Base-by-base conservation (phyloP, 1,140 invertebrate species). In the Notospermus geniculatus region DNA sequence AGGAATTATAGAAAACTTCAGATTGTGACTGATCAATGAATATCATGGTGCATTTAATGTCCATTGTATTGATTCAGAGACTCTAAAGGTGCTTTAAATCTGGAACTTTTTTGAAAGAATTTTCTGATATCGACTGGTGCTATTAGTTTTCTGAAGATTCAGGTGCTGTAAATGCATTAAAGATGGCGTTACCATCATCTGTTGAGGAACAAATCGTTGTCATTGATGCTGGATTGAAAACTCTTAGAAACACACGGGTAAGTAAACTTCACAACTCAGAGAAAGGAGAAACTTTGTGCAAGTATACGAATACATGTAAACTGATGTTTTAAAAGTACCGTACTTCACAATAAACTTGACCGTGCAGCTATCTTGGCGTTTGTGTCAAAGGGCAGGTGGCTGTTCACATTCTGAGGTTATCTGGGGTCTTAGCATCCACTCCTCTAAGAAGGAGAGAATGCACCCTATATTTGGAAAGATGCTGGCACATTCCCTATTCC, bases 141-240 rank as follows among this genome's bases (percentile, higher is more conserved):
- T 36, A 36, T 36, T 36, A 7, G 32, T 36, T 7, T 36, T 4
- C 15, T 36, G 32, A 7, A 15, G 15, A 7, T 7, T 36, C 15
- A 4, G 15, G 32, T 36, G 32, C 32, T 7, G 15, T 36, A 36
- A 36, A 15, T 36, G 4, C 5, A 36, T 15, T 36, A 50, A 50
- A 23, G 25, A 50, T 50, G 46, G 25, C 46, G 46, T 9, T 50
- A 19, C 19, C 19, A 50, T 50, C 25, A 27, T 50, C 46, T 5
- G 46, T 50, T 7, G 19, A 50, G 9, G 46, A 50, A 50, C 46
- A 50, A 27, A 19, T 50, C 46, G 46, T 19, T 50, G 25, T 50
- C 25, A 50, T 50, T 23, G 19, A 50, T 9, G n/a, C 46, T 7
- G 46, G 46, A 50, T 50, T 50, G n/a, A 50, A 50, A n/a, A 50